Evolutionary conservation across 2,113 vertebrate species (phyloP), one percentile per base, ranked within the genome.

Genomic region (Apteryx mantelli): DNA sequence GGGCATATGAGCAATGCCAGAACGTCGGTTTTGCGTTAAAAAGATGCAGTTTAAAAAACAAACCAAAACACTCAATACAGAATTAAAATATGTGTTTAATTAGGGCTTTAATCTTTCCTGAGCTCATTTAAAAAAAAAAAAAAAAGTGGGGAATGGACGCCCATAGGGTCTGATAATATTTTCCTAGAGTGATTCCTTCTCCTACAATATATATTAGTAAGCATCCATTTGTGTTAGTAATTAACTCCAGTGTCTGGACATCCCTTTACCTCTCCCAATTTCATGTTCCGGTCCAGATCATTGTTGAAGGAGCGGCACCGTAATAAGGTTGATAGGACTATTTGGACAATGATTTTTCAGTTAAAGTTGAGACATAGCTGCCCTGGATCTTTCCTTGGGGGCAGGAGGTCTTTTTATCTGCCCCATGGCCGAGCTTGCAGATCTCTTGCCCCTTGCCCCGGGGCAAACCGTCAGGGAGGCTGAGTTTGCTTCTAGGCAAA

Each of bases 41-140:
- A 97, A 88, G 92, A 98, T 98, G 85, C 95, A 60, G 42, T 98
- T 97, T 97, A 97, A 97, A 97, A 98, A 98, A 97, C 93, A 96
- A 97, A 96, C 94, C 89, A 94, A 91, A 95, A 82, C 81, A 93
- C 97, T 98, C 97, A 98, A 97, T 96, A 96, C 96, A 96, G 97
- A 98, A 98, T 98, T 98, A 98, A 98, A 98, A 96, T 97, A 96
- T 98, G 91, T 97, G 91, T 97, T 98, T 98, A 98, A 98, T 98
- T 98, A 98, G 95, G 95, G 92, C 95, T 98, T 98, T 97, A 98
- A 98, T 98, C 96, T 97, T 98, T 95, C 71, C 88, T 96, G 87
- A 95, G 93, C 95, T 97, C 94, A 95, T 95, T 97, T 93, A 96
- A 91, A 58, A 89, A 82, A 84, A 95, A 94, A 55, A 70, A 69